phyloP scores from a whole-genome alignment of 2,113 vertebrate genomes.

The human (Homo sapiens) region GRCh38 chr14:61683501-61684000 shows the following conservation, averaged over 20 bases:
- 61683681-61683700: constrained; percentile 20
- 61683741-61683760: background rate
- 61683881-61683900: too few relatives aligned
- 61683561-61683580: background rate
- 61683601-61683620: background rate
- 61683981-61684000: background rate
- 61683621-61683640: constrained; percentile 52
- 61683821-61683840: too few relatives aligned
- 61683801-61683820: too few relatives aligned
- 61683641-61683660: background rate
- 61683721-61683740: background rate
- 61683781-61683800: background rate
- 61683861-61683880: too few relatives aligned
- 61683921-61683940: too few relatives aligned
- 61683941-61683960: too few relatives aligned
- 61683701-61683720: background rate
- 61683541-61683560: constrained; percentile 31
- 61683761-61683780: background rate
- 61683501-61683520: background rate
- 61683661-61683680: background rate
- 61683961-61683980: too few relatives aligned
- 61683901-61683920: too few relatives aligned
- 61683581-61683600: background rate
- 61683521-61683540: constrained; percentile 4
- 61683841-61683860: too few relatives aligned